Base-by-base conservation (phyloP, 1,140 invertebrate species). In the Sarcophaga peregrina region DNA sequence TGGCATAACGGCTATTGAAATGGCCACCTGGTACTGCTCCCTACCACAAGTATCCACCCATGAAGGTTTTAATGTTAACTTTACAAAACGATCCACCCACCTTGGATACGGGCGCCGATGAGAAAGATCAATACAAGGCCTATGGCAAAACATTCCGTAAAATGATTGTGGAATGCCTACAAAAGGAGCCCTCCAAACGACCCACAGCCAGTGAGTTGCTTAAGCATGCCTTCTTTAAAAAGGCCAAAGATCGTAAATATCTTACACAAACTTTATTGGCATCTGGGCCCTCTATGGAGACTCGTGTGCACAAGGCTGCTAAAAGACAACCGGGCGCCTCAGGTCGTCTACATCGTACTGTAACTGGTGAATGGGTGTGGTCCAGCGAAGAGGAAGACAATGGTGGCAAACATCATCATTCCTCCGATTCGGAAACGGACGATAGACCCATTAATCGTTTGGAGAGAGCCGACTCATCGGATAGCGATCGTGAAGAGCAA, bases 221-320 rank as follows among this genome's bases (percentile, higher is more conserved):
- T 10, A 99, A 99, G 91, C 97, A 99, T 92, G 96, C 97, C 7
- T 99, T 99, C 92, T 99, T 99, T 91, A 99, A 98, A 90, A 99
- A 99, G 92, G 97, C 98, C 6, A 99, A 99, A 92, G 98, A 99
- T 90, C 96, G 96, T 85, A 96, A 97, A 87, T 99, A 98, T 91
- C 91, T 99, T 0, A 95, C 97, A 85, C 96, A 98, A 89, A 97
- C 96, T 0, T 91, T 99, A 83, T 94, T 99, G 37, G 94, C 95
- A 11, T 95, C 95, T 87, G 96, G 96, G 13, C 97, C 95, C 85
- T 98, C 93, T 90, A 93, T 97, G 90, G 96, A 97, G 91, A 96
- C 96, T 46, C 92, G 97, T 85, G 96, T 97, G 13, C 96, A 97
- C 91, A 98, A 98, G 93, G 95, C 95, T 17, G 94, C 95, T 76